These are phyloP conservation scores for Gymnobelideus leadbeateri DNA, from an alignment of 2,113 vertebrate species.

Conservation along the genomic window DNA sequence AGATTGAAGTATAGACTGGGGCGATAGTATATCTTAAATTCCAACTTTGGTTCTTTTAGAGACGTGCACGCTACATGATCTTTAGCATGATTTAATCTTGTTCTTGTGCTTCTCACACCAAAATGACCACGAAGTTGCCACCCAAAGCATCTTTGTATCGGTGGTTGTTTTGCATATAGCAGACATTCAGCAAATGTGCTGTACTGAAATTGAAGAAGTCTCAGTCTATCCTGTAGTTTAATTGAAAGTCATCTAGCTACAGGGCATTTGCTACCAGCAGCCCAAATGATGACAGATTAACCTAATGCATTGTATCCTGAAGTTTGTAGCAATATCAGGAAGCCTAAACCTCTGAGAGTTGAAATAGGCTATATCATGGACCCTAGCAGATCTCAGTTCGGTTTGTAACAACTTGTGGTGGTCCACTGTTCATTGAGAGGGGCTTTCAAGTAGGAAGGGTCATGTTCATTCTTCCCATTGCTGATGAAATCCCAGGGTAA, in stretches of 20 bases:
- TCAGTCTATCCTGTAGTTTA: not conserved
- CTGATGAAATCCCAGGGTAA: not conserved
- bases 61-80: slow-evolving; percentile 15
- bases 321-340: not conserved
- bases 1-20: not conserved
- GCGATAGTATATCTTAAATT: slow-evolving; percentile 41
- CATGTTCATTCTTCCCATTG: not conserved
- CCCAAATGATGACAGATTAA: not conserved
- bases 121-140: not conserved
- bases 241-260: not conserved
- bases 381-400: not conserved
- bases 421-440: not conserved
- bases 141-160: not conserved
- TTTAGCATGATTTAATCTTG: slow-evolving; percentile 32
- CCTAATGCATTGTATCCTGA: not conserved
- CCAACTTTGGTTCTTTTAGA: not conserved
- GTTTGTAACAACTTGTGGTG: not conserved
- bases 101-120: slow-evolving; percentile 1
- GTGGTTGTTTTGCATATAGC: not conserved
- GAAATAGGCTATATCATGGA: not conserved
- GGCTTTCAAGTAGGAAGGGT: not conserved
- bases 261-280: not conserved
- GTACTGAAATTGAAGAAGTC: not conserved
- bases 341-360: not conserved
- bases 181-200: not conserved